Evolutionary conservation across 2,797 vertebrate genomes (phyloP), one percentile per base, ranked within the genome.

Genomic region (Lepilemur septentrionalis): DNA sequence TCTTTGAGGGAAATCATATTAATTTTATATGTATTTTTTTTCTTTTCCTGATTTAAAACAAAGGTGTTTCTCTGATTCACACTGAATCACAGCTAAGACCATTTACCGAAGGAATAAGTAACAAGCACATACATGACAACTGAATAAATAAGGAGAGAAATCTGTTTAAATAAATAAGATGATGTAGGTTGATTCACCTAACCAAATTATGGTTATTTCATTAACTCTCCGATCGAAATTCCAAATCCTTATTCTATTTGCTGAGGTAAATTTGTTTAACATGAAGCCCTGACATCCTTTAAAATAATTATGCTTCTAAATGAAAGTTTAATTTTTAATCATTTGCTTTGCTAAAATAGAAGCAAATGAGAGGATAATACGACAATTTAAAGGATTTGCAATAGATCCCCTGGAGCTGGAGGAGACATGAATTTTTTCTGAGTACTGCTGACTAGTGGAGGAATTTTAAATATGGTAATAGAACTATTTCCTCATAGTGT

Each of bases 241-340:
- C 46, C 63, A 96, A 72, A 35, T 89, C 61, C 90, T 81, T 73
- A 96, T 90, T 97, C 0, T 95, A 50, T 96, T 95, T 97, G 94
- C 95, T 75, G 94, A 90, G 87, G 87, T 95, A 70, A 97, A 96
- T 97, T 69, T 76, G 93, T 84, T 97, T 96, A 94, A 93, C 55
- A 65, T 13, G 41, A 97, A 96, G 76, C 79, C 72, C 89, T 86
- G 38, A 93, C 93, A 93, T 59, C 18, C 73, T 97, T 97, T 96
- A 94, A 95, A 97, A 97, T 96, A 96, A 97, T 98, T 97, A 92
- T 1, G 50, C 94, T 94, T 89, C 85, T 90, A 97, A 98, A 95
- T 95, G 89, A 97, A 93, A 97, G 87, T 97, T 97, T 98, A 95
- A 96, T 97, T 97, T 96, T 95, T 95, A 97, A 96, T 95, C 85